Percentiles rank a stretch among this genome's conserved stretches.
Conservation (phyloP, 2,113 vertebrate genomes). For the Neopipo cinnamomea region DNA sequence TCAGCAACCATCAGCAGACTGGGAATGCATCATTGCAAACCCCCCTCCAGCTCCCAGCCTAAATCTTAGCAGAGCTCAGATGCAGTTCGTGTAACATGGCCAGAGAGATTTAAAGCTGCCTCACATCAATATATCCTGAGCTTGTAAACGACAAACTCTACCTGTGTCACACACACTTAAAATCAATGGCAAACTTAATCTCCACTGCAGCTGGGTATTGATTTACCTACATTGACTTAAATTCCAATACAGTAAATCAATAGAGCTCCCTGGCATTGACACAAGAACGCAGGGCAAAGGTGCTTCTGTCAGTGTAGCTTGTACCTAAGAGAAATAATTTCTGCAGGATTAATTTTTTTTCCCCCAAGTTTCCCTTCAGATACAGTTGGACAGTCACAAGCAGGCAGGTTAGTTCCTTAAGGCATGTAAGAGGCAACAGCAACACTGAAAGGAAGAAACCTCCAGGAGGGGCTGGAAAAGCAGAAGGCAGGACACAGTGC, state of each 20-base stretch:
- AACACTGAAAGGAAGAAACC: not conserved
- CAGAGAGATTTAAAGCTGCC: not conserved
- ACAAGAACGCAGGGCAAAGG: not conserved
- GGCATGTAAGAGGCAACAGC: not conserved
- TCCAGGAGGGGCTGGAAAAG: not conserved
- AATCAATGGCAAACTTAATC: slow-evolving; percentile 22
- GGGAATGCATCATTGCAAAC: not conserved
- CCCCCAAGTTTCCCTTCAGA: not conserved
- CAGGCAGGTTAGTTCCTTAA: not conserved
- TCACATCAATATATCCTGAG: not conserved
- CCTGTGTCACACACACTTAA: not conserved
- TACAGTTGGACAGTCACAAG: not conserved
- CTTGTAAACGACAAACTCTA: slow-evolving; percentile 28
- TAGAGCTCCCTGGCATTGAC: not conserved
- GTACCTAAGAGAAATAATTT: not conserved
- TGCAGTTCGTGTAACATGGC: not conserved
- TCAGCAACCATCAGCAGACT: not conserved
- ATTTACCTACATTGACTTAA: slow-evolving; percentile 8
- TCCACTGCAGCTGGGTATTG: not conserved
- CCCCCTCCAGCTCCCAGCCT: not conserved
- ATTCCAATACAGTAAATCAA: not conserved
- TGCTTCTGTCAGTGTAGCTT: not conserved
- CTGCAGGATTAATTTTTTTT: not conserved
- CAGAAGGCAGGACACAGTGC: not conserved
- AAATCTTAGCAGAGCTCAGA: not conserved